Conservation (phyloP, 2,888 invertebrate genomes). For the Synanthedon myopaeformis region DNA sequence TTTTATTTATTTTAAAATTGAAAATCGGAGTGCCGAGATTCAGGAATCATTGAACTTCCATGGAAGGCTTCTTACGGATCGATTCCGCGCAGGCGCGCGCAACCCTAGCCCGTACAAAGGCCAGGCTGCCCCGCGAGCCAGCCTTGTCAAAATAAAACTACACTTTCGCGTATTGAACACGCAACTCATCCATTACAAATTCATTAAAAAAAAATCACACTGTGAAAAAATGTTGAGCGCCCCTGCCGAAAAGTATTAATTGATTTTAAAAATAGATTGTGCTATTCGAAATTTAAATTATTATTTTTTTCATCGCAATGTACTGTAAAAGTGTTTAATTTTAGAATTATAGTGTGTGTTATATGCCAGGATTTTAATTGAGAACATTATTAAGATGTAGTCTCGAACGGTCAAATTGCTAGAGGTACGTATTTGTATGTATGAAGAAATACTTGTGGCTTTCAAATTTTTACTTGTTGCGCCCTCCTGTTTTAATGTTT, state of each 20-base stretch:
- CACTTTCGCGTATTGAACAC: conserved; percentile 34
- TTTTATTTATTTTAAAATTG: neutral
- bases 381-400: conserved; percentile 40
- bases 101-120: conserved; percentile 45
- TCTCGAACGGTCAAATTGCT: conserved; percentile 11
- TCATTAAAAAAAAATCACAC: neutral
- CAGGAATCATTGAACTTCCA: conserved; percentile 14
- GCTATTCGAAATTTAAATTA: neutral
- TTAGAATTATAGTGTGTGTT: conserved; percentile 23
- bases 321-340: conserved; percentile 6
- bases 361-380: conserved; percentile 23
- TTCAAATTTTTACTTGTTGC: conserved; percentile 51
- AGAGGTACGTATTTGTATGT: conserved; percentile 25
- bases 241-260: neutral
- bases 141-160: conserved; percentile 56
- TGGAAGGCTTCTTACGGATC: conserved; percentile 43
- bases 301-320: neutral
- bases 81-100: conserved; percentile 51
- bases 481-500: conserved; percentile 33
- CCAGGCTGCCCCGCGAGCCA: conserved; percentile 36
- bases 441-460: conserved; percentile 27
- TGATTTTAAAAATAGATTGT: neutral
- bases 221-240: neutral
- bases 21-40: conserved; percentile 8
- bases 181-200: conserved; percentile 12